These are phyloP conservation scores for Otolemur garnettii DNA, from an alignment of 2,113 vertebrate species.

Conservation along the genomic window DNA sequence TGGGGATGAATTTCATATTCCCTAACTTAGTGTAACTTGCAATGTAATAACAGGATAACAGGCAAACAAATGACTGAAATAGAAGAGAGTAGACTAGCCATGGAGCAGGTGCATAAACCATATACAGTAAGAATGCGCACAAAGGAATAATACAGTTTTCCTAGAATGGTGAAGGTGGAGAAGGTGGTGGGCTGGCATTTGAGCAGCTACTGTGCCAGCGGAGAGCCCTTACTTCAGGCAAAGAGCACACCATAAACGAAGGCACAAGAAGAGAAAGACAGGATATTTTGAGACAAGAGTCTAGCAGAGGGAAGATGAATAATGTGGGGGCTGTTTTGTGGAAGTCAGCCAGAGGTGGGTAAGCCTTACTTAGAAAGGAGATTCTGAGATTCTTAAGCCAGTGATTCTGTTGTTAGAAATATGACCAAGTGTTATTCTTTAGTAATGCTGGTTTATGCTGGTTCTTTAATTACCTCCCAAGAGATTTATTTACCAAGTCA, in stretches of 20 bases:
- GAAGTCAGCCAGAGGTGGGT: background rate
- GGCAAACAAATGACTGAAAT: background rate
- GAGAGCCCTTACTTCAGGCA: background rate
- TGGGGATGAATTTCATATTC: background rate
- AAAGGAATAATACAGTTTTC: background rate
- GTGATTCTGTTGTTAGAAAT: conserved; percentile 41
- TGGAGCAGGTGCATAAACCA: background rate
- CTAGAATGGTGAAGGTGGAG: background rate
- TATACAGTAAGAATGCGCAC: background rate
- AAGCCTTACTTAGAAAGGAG: conserved; percentile 10
- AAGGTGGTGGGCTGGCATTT: background rate
- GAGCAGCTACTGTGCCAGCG: background rate
- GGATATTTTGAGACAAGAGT: background rate
- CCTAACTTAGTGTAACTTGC: background rate
- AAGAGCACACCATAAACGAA: background rate
- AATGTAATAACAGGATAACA: background rate
- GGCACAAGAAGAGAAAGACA: background rate
- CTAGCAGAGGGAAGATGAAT: background rate
- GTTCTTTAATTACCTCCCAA: conserved; percentile 71
- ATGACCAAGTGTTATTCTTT: conserved; percentile 36
- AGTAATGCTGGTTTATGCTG: conserved; percentile 17
- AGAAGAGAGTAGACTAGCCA: background rate
- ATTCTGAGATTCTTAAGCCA: conserved; percentile 35
- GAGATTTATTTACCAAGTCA: conserved; percentile 64
- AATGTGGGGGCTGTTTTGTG: background rate